Conservation (phyloP, 2,113 vertebrate genomes). For the Lipophrys pholis region DNA sequence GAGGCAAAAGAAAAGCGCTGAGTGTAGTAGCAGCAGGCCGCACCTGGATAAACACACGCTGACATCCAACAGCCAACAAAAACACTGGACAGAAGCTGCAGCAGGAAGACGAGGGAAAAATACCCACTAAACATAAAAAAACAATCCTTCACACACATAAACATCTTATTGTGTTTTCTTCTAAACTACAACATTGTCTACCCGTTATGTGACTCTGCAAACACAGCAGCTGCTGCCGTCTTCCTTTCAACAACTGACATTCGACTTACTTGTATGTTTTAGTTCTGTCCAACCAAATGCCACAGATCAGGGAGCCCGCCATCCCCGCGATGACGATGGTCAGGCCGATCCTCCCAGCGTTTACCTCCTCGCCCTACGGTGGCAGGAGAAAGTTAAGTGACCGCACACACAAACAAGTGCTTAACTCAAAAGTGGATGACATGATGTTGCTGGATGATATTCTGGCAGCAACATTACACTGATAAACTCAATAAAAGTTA, state of each 20-base stretch:
- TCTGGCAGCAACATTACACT: no score
- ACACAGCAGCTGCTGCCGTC: no score
- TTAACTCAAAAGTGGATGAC: no score
- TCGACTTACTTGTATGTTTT: slow-evolving; percentile 95
- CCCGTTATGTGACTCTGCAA: no score
- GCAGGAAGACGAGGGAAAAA: background rate
- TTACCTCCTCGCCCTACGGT: slow-evolving; percentile 92
- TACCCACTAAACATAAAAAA: background rate
- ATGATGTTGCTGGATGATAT: no score
- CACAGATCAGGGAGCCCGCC: slow-evolving; percentile 92
- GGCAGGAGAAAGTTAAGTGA: slow-evolving; percentile 1
- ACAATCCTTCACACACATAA: no score
- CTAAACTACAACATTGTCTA: no score
- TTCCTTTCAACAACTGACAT: background rate
- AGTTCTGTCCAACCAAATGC: slow-evolving; percentile 94
- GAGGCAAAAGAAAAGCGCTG: background rate
- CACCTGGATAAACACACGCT: slow-evolving; percentile 62
- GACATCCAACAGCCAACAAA: slow-evolving; percentile 8
- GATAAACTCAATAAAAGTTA: no score
- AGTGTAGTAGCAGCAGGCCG: slow-evolving; percentile 5
- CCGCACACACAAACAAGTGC: no score
- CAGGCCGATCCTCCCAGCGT: slow-evolving; percentile 96
- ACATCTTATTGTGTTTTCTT: no score
- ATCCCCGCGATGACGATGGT: slow-evolving; percentile 94
- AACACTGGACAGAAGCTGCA: slow-evolving; percentile 18